Percentiles rank a stretch among this genome's conserved stretches.
These are phyloP conservation scores for Pammene fasciana DNA, from an alignment of 2,888 invertebrate genomes.

Conservation along the genomic window DNA sequence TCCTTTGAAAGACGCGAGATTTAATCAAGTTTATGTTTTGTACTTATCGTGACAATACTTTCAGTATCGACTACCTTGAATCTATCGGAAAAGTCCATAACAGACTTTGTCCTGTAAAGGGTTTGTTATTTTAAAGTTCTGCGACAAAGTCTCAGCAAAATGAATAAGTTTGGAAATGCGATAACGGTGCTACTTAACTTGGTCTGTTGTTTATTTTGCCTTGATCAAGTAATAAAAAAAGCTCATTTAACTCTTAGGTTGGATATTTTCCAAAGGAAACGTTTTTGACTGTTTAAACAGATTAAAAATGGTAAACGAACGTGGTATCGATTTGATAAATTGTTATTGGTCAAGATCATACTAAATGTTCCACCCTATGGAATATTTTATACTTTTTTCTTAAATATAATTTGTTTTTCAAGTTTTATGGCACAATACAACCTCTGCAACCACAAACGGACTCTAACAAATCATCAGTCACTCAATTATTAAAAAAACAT, in stretches of 20 bases:
- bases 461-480: too few relatives aligned
- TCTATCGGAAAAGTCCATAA: slow-evolving; percentile 36
- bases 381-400: too few relatives aligned
- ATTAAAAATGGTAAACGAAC: too few relatives aligned
- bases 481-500: too few relatives aligned
- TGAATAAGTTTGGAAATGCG: slow-evolving; percentile 35
- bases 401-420: too few relatives aligned
- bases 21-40: slow-evolving; percentile 4
- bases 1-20: not conserved
- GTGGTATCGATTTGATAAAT: too few relatives aligned
- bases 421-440: too few relatives aligned
- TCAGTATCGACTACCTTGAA: slow-evolving; percentile 30
- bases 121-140: slow-evolving; percentile 33
- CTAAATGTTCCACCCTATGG: too few relatives aligned
- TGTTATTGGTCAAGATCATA: too few relatives aligned
- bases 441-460: too few relatives aligned
- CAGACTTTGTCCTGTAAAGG: slow-evolving; percentile 28
- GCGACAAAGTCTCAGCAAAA: slow-evolving; percentile 22
- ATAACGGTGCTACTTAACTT: slow-evolving; percentile 27
- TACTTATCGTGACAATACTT: slow-evolving; percentile 14
- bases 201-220: slow-evolving; percentile 11
- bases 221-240: not conserved
- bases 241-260: not conserved
- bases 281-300: too few relatives aligned
- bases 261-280: not conserved